Evolutionary conservation across 2,797 vertebrate genomes (phyloP), one percentile per base, ranked within the genome.

Genomic region (Carapus acus): DNA sequence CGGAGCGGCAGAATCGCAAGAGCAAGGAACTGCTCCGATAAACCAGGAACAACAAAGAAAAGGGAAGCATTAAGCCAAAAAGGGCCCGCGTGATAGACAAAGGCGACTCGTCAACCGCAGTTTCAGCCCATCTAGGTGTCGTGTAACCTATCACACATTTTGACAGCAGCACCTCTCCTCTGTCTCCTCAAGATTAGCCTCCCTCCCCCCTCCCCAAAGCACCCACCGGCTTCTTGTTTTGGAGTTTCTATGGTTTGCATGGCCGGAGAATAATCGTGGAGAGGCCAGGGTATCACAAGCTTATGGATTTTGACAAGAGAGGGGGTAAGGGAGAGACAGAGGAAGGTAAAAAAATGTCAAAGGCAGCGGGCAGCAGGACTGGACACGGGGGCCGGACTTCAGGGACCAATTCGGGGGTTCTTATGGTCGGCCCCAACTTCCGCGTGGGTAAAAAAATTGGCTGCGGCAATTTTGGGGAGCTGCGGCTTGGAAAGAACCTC

Each of bases 301-400:
- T 98, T 92, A 98, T 98, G 94, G 96, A 98, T 96, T 96, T 98
- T 97, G 96, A 98, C 84, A 97, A 96, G 90, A 95, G 91, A 93
- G 95, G 93, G 88, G 93, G 93, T 85, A 98, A 94, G 89, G 93
- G 91, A 88, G 95, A 96, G 78, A 84, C 89, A 65, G 94, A 98
- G 84, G 96, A 98, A 86, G 89, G 90, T 55, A 94, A 93, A 88
- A 98, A 90, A 81, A 98, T 98, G 95, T 95, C 95, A 70, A 97
- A 94, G 84, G 78, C 92, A 42, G 84, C 90, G 54, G 86, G 88
- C 71, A 87, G 87, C 83, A 90, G 94, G 83, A 88, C 88, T 87
- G 89, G 88, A 82, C 93, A 94, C 71, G 87, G 87, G 63, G 81
- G 87, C 72, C 90, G 95, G 56, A 86, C 86, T 71, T 70, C 93